phyloP scores from a whole-genome alignment of 2,797 vertebrate species.

The Clamator glandarius region DNA sequence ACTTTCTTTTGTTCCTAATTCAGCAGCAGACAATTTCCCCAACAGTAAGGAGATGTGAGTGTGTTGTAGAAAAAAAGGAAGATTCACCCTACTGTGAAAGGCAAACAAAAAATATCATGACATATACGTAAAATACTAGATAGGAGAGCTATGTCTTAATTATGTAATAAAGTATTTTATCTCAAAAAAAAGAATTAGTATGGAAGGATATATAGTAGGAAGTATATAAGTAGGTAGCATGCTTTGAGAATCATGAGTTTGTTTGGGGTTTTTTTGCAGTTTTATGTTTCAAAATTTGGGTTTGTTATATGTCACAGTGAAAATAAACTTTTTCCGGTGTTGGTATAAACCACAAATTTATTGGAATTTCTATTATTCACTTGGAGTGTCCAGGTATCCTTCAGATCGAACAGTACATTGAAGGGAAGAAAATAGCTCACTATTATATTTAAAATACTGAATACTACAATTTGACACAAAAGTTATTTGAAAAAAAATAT shows the following conservation, averaged over 20 bases:
- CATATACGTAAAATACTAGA: neutral
- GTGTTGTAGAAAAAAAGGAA: neutral
- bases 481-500: neutral
- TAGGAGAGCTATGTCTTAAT: neutral
- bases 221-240: neutral
- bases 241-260: neutral
- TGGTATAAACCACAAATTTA: neutral
- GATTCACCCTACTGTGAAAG: neutral
- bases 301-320: neutral
- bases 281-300: neutral
- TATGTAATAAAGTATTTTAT: neutral
- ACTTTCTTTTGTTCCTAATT: conserved; percentile 9
- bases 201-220: neutral
- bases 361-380: neutral
- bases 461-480: neutral
- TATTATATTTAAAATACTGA: neutral
- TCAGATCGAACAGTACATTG: neutral
- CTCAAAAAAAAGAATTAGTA: neutral
- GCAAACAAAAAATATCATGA: neutral
- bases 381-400: neutral
- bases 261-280: neutral
- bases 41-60: neutral
- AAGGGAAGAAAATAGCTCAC: neutral
- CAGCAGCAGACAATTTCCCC: neutral
- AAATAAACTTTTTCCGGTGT: neutral